Base-by-base conservation (phyloP, 2,888 invertebrate species). In the Portevinia maculata region DNA sequence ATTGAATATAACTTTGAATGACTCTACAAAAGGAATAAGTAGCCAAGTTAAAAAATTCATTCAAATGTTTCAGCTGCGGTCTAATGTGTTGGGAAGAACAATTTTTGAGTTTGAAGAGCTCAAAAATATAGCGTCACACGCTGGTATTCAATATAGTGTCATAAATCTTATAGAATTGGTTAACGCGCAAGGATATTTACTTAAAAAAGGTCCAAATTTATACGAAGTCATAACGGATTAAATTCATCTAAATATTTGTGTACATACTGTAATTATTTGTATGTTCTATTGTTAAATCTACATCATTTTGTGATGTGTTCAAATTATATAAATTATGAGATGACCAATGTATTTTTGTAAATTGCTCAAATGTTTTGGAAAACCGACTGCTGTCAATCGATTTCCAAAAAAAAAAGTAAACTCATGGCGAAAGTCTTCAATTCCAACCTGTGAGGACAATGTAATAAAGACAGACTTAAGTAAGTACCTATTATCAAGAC, bases 131-230 rank as follows among this genome's bases (percentile, higher is more conserved):
- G 94, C 95, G 24, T 91, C 92, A 86, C 92, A 93, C 6, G 93
- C 93, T 0, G 94, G 94, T 1, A 92, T 98, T 41, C 84, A 86
- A 39, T 86, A 86, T 44, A 89, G 92, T 0, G 92, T 93, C 0
- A 92, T 92, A 53, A 93, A 93, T 84, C 92, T 97, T 53, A 92
- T 98, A 60, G 93, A 94, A 85, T 93, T 94, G 34, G 92, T 98
- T 85, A 98, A 98, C 89, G 92, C 94, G 86, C 96, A 97, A 89
- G 97, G 98, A 8, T 95, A 94, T 91, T 91, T 98, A 84, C 91
- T 98, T 84, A 94, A 97, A 87, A 97, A 96, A 90, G 96, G 94
- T 0, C 92, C 93, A 13, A 93, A 94, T 87, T 91, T 94, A 59
- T 97, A 95, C 87, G 94, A 96, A 90, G 91, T 94, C 73, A 91